Percentiles rank a stretch among this genome's conserved stretches.
phyloP scores from a whole-genome alignment of 2,113 vertebrate genomes.

The Chauna torquata region DNA sequence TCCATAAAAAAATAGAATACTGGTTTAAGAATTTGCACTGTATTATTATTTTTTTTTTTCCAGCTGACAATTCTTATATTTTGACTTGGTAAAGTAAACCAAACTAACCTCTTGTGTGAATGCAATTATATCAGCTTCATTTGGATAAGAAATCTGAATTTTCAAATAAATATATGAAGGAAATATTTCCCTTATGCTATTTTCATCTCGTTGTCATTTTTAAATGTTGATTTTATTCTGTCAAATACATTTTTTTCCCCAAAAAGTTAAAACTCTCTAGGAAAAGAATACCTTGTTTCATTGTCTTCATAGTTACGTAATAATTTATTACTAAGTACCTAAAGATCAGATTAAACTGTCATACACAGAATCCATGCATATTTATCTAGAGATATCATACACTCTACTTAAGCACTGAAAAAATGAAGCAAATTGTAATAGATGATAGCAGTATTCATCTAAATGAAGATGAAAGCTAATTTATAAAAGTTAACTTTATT shows the following conservation, averaged over 20 bases:
- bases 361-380: not conserved
- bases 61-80: not conserved
- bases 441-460: conserved; percentile 3
- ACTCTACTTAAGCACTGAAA: not conserved
- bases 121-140: not conserved
- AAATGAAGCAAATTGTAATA: not conserved
- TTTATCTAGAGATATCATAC: not conserved
- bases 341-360: not conserved
- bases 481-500: conserved; percentile 47
- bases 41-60: too few relatives aligned
- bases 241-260: not conserved
- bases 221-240: not conserved
- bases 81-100: not conserved
- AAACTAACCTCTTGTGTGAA: not conserved
- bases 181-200: not conserved
- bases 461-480: conserved; percentile 20
- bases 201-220: not conserved
- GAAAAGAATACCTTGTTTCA: not conserved
- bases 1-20: not conserved
- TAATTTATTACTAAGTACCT: not conserved
- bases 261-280: not conserved
- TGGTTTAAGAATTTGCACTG: not conserved
- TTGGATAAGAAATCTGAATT: not conserved
- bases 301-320: not conserved
- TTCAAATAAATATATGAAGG: not conserved